Base-by-base conservation (phyloP, 2,113 vertebrate species). In the Odocoileus virginianus region DNA sequence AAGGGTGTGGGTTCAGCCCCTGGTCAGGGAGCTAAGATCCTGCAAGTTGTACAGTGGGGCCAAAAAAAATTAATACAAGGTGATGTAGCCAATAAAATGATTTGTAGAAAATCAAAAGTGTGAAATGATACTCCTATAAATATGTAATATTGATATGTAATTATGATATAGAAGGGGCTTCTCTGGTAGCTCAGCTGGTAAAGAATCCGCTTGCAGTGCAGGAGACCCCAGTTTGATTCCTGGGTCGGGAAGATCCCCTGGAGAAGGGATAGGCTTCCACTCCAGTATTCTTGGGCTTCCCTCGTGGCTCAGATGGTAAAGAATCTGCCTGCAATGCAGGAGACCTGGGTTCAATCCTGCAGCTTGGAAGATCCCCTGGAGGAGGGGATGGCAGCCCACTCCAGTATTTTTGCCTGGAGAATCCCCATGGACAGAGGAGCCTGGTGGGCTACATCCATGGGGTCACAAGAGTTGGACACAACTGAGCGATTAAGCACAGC, bases 91-190 rank as follows among this genome's bases (percentile, higher is more conserved):
- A 61, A 47, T 71, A 67, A 95, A 74, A 87, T 6, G 6, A n/a
- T 40, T 36, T 89, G 40, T 52, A 58, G 86, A 96, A 88, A 76
- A 81, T n/a, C 23, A 36, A 95, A 54, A 90, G 52, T 4, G 30
- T 50, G 54, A 93, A 61, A 78, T 84, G 16, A 67, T 96, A 82
- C 58, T 95, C 16, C 47, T 36, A 1, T 71, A 91, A 55, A 12
- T 36, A 33, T 2, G 43, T 16, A 55, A 8, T 52, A 79, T 84
- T 91, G 83, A 57, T 50, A 27, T 95, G 21, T 47, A 58, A 60
- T 43, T 89, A 47, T 10, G 87, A 30, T 47, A 47, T 40, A 71
- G 43, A 87, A 40, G 64, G 64, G 64, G n/a, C n/a, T 21, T 71
- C 64, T n/a, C n/a, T 71, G 64, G n/a, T 36, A 36, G 64, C 64